Percentiles rank a stretch among this genome's conserved stretches.
Conservation (phyloP, 2,797 vertebrate species). For the Sebastes oblongus region DNA sequence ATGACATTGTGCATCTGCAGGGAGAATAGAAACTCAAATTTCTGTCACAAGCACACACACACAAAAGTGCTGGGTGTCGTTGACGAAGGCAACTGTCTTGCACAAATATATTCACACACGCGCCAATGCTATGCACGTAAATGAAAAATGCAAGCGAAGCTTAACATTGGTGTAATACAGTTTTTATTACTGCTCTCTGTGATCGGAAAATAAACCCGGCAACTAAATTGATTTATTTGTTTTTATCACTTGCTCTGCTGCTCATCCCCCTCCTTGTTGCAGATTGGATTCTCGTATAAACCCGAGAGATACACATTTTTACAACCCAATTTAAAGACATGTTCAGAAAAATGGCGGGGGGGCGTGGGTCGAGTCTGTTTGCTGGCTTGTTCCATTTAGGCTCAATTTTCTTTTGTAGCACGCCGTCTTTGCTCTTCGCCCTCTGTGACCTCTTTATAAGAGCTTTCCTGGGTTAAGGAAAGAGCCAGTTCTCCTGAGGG, state of each 20-base stretch:
- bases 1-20: constrained; percentile 56
- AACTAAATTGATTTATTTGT: constrained; percentile 77
- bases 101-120: constrained; percentile 28
- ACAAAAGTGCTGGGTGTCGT: constrained; percentile 4
- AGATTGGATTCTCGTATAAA: constrained; percentile 71
- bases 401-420: constrained; percentile 46
- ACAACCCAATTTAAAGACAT: constrained; percentile 68
- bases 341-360: constrained; percentile 31
- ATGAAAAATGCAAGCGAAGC: constrained; percentile 67
- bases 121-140: constrained; percentile 31
- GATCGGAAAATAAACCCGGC: constrained; percentile 72
- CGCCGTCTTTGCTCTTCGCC: constrained; percentile 35
- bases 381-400: constrained; percentile 51
- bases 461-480: constrained; percentile 32
- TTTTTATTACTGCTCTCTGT: constrained; percentile 74
- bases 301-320: constrained; percentile 64
- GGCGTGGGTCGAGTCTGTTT: neutral
- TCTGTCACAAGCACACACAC: constrained; percentile 13
- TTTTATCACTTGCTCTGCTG: constrained; percentile 70
- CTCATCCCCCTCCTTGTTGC: constrained; percentile 38
- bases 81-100: constrained; percentile 33
- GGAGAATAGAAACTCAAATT: constrained; percentile 27
- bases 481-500: constrained; percentile 28
- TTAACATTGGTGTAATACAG: constrained; percentile 60
- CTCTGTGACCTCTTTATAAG: constrained; percentile 49